Conservation (phyloP, 2,888 invertebrate genomes). For the Uropetala carovei region DNA sequence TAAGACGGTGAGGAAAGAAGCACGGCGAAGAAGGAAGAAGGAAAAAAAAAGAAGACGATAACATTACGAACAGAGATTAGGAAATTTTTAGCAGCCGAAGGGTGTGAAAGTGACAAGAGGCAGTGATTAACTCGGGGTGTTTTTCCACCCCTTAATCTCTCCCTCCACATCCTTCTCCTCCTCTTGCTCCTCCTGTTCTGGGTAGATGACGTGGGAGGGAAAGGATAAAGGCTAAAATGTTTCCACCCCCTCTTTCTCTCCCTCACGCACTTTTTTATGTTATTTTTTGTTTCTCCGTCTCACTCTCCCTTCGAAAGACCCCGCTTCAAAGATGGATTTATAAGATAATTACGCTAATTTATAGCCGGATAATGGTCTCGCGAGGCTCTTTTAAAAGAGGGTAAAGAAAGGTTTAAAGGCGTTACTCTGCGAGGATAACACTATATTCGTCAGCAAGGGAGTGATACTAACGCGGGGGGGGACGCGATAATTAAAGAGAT, state of each 20-base stretch:
- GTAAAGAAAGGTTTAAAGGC: background rate
- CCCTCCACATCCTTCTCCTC: background rate
- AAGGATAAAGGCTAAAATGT: background rate
- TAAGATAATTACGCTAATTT: slow-evolving; percentile 60
- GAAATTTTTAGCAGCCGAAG: slow-evolving; percentile 46
- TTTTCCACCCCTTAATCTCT: slow-evolving; percentile 36
- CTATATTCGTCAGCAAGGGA: background rate
- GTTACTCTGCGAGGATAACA: background rate
- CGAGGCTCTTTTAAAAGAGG: background rate
- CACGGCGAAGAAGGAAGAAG: slow-evolving; percentile 2
- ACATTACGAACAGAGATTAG: slow-evolving; percentile 60
- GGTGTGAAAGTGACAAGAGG: slow-evolving; percentile 59
- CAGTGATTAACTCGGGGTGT: slow-evolving; percentile 39
- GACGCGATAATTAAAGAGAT: slow-evolving; percentile 53
- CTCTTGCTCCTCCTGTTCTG: slow-evolving; percentile 11
- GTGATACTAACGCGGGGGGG: background rate
- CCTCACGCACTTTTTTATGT: slow-evolving; percentile 26
- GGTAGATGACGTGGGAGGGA: background rate
- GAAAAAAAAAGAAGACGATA: slow-evolving; percentile 17
- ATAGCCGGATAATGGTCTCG: slow-evolving; percentile 41
- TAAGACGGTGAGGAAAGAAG: background rate
- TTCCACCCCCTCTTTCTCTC: background rate
- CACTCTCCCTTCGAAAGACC: background rate
- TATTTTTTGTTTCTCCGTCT: background rate
- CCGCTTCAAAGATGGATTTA: slow-evolving; percentile 54